A percentile compares a stretch with the other conserved stretches of the same genome.
These are phyloP conservation scores for Hipposideros armiger DNA, from an alignment of 2,113 vertebrate species.

Conservation along the genomic window DNA sequence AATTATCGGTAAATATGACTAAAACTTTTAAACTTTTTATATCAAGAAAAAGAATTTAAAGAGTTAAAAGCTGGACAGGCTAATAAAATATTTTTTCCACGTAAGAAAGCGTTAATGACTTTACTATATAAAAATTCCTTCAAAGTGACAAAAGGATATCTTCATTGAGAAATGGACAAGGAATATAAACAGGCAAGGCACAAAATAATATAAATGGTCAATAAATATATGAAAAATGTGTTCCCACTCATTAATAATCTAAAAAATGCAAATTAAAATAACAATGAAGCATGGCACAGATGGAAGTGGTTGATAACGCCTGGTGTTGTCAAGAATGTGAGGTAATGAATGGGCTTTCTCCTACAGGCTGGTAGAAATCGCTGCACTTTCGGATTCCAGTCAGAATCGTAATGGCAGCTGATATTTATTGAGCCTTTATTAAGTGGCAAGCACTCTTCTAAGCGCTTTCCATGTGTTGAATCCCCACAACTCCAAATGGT, in stretches of 20 bases:
- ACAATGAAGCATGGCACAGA: not conserved
- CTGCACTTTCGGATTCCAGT: not conserved
- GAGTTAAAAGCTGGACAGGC: not conserved
- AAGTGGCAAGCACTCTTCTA: not conserved
- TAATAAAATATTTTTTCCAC: slow-evolving; percentile 28
- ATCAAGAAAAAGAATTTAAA: not conserved
- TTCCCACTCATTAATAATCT: slow-evolving; percentile 3
- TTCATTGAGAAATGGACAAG: not conserved
- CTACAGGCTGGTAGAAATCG: too few species aligned
- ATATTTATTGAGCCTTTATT: not conserved
- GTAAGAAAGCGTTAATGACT: not conserved
- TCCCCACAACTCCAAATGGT: not conserved
- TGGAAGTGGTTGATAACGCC: not conserved
- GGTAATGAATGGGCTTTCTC: not conserved
- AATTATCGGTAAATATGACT: not conserved
- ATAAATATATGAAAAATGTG: not conserved
- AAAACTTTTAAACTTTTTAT: not conserved
- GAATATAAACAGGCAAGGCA: not conserved
- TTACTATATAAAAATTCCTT: slow-evolving; percentile 29
- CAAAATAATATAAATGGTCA: not conserved
- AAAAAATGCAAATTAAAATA: slow-evolving; percentile 36
- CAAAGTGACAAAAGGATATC: not conserved
- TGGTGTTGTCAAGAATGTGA: not conserved
- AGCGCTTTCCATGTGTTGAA: not conserved
- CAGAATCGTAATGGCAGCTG: not conserved